phyloP scores from a whole-genome alignment of 2,888 invertebrate genomes.

The Ectobius pallidus region DNA sequence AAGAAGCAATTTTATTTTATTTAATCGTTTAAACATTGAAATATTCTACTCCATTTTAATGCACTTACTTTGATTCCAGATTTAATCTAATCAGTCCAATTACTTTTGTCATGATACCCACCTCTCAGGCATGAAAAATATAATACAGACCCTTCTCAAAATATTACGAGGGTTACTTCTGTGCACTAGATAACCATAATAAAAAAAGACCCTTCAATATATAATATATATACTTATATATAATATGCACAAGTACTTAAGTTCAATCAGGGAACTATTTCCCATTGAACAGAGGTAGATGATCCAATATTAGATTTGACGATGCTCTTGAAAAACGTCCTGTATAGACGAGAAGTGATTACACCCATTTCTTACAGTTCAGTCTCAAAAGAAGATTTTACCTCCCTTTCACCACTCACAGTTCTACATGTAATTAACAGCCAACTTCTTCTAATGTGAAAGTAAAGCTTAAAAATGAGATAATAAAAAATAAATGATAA shows the following conservation, averaged over 20 bases:
- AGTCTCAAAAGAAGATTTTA: not conserved
- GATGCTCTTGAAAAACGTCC: too few species aligned
- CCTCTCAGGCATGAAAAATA: not conserved
- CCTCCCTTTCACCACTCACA: not conserved
- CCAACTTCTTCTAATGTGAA: slow-evolving; percentile 22
- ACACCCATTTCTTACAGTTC: slow-evolving; percentile 9
- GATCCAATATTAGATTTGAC: not conserved
- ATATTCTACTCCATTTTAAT: too few species aligned
- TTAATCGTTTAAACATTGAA: too few species aligned
- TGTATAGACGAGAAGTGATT: not conserved
- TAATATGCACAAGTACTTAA: slow-evolving; percentile 2
- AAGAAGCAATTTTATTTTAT: too few species aligned
- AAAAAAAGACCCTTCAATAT: not conserved
- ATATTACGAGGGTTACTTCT: not conserved
- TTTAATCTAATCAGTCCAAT: too few species aligned
- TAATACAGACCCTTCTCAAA: slow-evolving; percentile 11
- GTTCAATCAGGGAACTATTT: slow-evolving; percentile 17
- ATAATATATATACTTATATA: not conserved
- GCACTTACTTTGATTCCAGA: too few species aligned
- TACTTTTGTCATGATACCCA: slow-evolving; percentile 2
- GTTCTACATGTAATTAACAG: not conserved
- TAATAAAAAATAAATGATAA: not conserved
- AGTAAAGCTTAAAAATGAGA: slow-evolving; percentile 6
- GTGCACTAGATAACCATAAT: not conserved
- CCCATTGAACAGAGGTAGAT: slow-evolving; percentile 30